Conservation (phyloP, 2,888 invertebrate genomes). For the Apamea crenata region DNA sequence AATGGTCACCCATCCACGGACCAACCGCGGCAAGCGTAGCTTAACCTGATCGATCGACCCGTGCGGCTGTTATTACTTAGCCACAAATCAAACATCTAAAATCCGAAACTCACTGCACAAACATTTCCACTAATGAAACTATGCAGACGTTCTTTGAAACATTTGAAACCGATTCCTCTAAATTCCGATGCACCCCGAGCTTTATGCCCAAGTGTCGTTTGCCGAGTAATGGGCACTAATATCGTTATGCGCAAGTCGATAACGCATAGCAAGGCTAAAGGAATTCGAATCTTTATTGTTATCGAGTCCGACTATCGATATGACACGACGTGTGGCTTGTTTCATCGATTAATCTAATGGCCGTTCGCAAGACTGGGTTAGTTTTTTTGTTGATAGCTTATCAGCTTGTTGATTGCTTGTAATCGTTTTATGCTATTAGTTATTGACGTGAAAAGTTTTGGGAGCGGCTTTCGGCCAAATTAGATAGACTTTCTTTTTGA, state of each 20-base stretch:
- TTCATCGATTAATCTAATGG: constrained; percentile 49
- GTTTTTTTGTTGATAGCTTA: constrained; percentile 50
- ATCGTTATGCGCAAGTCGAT: constrained; percentile 75
- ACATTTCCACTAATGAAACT: constrained; percentile 49
- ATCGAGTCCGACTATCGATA: constrained; percentile 51
- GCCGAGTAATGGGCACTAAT: constrained; percentile 62
- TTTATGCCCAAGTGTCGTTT: constrained; percentile 60
- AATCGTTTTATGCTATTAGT: constrained; percentile 29
- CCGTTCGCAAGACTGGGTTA: constrained; percentile 15
- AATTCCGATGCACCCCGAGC: constrained; percentile 62
- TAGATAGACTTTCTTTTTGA: constrained; percentile 7
- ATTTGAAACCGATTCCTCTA: constrained; percentile 57
- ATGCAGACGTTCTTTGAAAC: constrained; percentile 56
- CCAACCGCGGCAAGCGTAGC: too few species aligned
- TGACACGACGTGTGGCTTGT: constrained; percentile 43
- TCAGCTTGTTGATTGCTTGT: constrained; percentile 41
- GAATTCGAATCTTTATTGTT: constrained; percentile 71
- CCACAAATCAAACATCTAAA: constrained; percentile 38
- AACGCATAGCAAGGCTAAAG: constrained; percentile 71
- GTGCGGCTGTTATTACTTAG: too few species aligned
- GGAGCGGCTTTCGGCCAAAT: constrained; percentile 3
- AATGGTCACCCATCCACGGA: too few species aligned
- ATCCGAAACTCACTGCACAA: constrained; percentile 22
- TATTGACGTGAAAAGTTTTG: constrained; percentile 18
- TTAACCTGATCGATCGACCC: too few species aligned